Base-by-base conservation (phyloP, 2,113 vertebrate species). In the Rhinolophus ferrumequinum region DNA sequence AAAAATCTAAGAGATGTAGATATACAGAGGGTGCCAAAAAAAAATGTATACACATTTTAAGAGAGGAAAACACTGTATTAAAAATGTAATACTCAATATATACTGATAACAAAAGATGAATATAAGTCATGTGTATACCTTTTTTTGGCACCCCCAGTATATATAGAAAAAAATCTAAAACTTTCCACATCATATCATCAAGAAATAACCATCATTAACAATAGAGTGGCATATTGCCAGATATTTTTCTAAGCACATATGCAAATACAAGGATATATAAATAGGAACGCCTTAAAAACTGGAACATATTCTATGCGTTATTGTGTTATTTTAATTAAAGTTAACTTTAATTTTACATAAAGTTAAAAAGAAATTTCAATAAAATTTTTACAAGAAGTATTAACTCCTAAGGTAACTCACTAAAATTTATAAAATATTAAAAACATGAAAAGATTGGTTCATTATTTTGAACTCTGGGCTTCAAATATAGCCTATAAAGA, bases 361-460 rank as follows among this genome's bases (percentile, higher is more conserved):
- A 1, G 13, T 22, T 64, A 79, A 50, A 50, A 50, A 50, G 47
- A 47, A 82, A 54, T 76, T 94, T 72, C 44, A 83, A 56, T 58
- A 44, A 47, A 76, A 26, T 62, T 60, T 69, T 96, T 44, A 33
- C 11, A 58, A 67, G 54, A 73, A 11, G 50, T 30, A 38, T 33
- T 47, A 50, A 1, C 56, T 76, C 14, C 58, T 64, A 66, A 84
- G 58, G 67, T 18, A 93, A 54, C 14, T 58, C 12, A 75, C 16
- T 81, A 85, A 93, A 79, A 73, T 93, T 84, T 60, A 89, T 10
- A 90, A 52, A 44, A 52, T 35, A 47, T 47, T 73, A 73, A 85
- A 76, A 73, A 35, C 50, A 41, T 86, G 56, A 66, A 62, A 94
- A 73, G 21, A 88, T 70, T 28, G 26, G 64, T 41, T 19, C 33